Percentiles rank a stretch among this genome's conserved stretches.
phyloP scores from a whole-genome alignment of 2,113 vertebrate genomes.

The Butorides virescens region DNA sequence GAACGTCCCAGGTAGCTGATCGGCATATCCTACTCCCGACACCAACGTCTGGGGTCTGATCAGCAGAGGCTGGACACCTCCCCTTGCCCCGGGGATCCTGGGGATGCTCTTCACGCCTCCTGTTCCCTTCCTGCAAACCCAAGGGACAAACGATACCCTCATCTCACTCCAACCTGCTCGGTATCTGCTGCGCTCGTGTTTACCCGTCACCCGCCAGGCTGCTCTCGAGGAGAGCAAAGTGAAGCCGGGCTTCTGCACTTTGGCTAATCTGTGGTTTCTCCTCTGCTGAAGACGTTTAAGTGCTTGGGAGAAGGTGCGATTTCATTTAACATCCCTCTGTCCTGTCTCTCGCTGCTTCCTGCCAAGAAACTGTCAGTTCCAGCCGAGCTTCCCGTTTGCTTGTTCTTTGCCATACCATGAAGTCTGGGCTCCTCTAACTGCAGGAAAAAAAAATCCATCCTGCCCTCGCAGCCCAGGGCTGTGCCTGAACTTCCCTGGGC shows the following conservation, averaged over 20 bases:
- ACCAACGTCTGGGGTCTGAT: not conserved
- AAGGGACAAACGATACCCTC: not conserved
- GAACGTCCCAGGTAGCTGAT: not conserved
- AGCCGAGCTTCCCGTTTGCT: slow-evolving; percentile 18
- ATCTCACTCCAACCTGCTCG: not conserved
- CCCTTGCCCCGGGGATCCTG: not conserved
- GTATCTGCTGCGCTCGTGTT: not conserved
- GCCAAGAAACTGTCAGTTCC: slow-evolving; percentile 55
- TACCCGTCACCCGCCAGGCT: not conserved
- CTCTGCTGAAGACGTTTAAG: slow-evolving; percentile 22
- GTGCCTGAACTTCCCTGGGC: not conserved
- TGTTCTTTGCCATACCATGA: slow-evolving; percentile 62
- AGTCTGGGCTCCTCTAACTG: slow-evolving; percentile 41
- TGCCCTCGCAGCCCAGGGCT: not conserved
- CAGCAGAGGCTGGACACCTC: not conserved
- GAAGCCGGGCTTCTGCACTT: not conserved
- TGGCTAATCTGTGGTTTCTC: not conserved
- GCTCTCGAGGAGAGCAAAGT: not conserved
- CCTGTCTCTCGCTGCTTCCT: slow-evolving; percentile 22
- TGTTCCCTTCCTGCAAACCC: not conserved
- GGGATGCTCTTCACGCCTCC: not conserved
- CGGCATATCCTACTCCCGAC: not conserved
- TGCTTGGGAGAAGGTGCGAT: slow-evolving; percentile 20
- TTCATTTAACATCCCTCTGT: not conserved
- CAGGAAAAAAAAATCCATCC: slow-evolving; percentile 30